A percentile compares a stretch with the other conserved stretches of the same genome.
phyloP scores from a whole-genome alignment of 2,888 invertebrate species.

The Lasioglossum lativentre region DNA sequence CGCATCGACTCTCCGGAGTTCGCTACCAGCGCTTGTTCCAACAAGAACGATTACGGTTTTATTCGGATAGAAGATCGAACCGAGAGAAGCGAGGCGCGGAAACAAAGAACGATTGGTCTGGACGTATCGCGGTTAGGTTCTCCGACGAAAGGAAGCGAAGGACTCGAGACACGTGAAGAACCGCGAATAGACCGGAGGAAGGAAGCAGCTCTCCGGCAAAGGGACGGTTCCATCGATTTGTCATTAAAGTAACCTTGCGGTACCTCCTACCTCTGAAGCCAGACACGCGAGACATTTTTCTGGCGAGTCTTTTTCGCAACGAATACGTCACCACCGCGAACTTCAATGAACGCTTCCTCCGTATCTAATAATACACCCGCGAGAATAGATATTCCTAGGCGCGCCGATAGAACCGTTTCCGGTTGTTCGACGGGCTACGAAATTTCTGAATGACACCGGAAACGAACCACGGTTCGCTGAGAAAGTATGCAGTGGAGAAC shows the following conservation, averaged over 20 bases:
- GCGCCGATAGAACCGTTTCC: not conserved
- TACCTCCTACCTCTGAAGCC: slow-evolving; percentile 59
- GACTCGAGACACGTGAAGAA: slow-evolving; percentile 15
- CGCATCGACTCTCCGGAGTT: not conserved
- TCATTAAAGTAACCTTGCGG: slow-evolving; percentile 74
- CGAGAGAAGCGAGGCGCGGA: slow-evolving; percentile 12
- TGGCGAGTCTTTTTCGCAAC: slow-evolving; percentile 26
- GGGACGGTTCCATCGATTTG: slow-evolving; percentile 74
- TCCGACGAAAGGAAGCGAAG: not conserved
- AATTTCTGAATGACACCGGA: not conserved
- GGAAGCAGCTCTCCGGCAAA: slow-evolving; percentile 27
- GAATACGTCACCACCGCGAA: slow-evolving; percentile 36
- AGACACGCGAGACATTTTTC: slow-evolving; percentile 67
- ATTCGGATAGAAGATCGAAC: not conserved
- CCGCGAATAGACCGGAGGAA: slow-evolving; percentile 19
- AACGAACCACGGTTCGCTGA: not conserved
- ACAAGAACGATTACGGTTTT: not conserved
- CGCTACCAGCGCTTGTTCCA: no score
- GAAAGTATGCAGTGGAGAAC: not conserved
- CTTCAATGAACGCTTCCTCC: slow-evolving; percentile 37
- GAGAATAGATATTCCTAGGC: not conserved
- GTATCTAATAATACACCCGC: slow-evolving; percentile 23
- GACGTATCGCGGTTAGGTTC: not conserved
- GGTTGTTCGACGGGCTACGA: not conserved
- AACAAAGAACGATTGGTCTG: slow-evolving; percentile 3